Evolutionary conservation across 1,140 invertebrate genomes (phyloP).

Genomic region (Triops cancriformis): DNA sequence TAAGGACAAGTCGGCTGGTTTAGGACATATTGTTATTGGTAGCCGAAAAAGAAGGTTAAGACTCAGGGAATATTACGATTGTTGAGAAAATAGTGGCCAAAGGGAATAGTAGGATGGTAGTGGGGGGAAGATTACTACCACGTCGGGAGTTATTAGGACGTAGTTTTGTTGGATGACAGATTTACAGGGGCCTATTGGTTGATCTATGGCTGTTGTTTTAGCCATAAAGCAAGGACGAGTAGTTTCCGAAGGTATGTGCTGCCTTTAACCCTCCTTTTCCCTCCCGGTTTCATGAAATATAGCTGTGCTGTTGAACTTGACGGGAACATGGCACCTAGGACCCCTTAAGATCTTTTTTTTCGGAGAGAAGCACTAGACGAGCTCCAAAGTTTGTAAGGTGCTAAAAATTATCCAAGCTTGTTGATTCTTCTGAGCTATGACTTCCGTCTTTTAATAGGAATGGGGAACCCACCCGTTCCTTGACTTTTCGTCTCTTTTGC

Average conservation of each 20-base stretch:
- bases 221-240: neutral
- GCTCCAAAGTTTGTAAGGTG: neutral
- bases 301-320: neutral
- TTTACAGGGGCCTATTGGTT: constrained; percentile 3
- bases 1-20: too few relatives aligned
- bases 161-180: neutral
- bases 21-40: too few relatives aligned
- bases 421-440: constrained; percentile 14
- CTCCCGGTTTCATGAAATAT: neutral
- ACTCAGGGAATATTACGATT: too few relatives aligned
- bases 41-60: too few relatives aligned
- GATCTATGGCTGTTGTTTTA: constrained; percentile 9
- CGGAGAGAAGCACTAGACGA: neutral
- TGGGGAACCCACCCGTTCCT: neutral
- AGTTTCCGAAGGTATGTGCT: neutral
- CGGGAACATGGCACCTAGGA: neutral
- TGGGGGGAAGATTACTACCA: neutral
- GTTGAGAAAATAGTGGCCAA: too few relatives aligned
- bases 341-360: neutral
- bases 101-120: neutral
- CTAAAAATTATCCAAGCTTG: constrained; percentile 11
- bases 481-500: neutral
- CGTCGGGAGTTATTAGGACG: constrained; percentile 1
- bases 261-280: neutral
- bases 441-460: constrained; percentile 14